Evolutionary conservation across 2,113 vertebrate genomes (phyloP).

Genomic region (Verasper variegatus): DNA sequence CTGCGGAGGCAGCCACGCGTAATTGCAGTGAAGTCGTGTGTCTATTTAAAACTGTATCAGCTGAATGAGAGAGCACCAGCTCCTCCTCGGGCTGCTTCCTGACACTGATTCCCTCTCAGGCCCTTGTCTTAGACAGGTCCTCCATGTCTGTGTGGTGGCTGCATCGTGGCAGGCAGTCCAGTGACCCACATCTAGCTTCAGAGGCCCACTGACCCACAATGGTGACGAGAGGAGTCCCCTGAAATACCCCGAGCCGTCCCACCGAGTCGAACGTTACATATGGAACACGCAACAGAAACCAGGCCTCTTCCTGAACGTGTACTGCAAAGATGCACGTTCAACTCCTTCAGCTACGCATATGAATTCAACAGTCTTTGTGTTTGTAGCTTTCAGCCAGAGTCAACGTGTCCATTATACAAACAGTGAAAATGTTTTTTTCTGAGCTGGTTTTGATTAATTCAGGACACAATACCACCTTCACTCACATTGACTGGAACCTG

Average conservation of each 20-base stretch:
- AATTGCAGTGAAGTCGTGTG: slow-evolving; percentile 66
- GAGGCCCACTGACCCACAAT: slow-evolving; percentile 77
- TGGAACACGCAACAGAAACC: slow-evolving; percentile 6
- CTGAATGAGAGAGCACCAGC: slow-evolving; percentile 50
- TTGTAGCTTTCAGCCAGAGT: not conserved
- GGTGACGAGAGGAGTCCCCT: slow-evolving; percentile 52
- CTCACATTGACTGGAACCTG: slow-evolving; percentile 18
- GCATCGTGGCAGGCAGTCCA: slow-evolving; percentile 65
- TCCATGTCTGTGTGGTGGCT: slow-evolving; percentile 61
- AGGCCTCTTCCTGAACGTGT: not conserved
- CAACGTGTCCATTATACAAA: not conserved
- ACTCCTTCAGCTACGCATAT: not conserved
- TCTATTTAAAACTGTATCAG: slow-evolving; percentile 66
- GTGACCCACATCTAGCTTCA: slow-evolving; percentile 69
- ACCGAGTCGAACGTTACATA: slow-evolving; percentile 18
- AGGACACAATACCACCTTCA: slow-evolving; percentile 18
- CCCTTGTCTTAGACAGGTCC: slow-evolving; percentile 75
- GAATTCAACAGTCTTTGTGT: not conserved
- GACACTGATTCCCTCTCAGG: slow-evolving; percentile 75
- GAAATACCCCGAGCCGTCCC: slow-evolving; percentile 8
- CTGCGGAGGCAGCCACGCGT: slow-evolving; percentile 67
- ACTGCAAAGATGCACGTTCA: not conserved
- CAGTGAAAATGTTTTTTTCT: not conserved
- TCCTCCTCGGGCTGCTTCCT: slow-evolving; percentile 56
- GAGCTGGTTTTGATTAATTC: slow-evolving; percentile 33